These are phyloP conservation scores for Butorides virescens DNA, from an alignment of 2,113 vertebrate species.

Conservation along the genomic window DNA sequence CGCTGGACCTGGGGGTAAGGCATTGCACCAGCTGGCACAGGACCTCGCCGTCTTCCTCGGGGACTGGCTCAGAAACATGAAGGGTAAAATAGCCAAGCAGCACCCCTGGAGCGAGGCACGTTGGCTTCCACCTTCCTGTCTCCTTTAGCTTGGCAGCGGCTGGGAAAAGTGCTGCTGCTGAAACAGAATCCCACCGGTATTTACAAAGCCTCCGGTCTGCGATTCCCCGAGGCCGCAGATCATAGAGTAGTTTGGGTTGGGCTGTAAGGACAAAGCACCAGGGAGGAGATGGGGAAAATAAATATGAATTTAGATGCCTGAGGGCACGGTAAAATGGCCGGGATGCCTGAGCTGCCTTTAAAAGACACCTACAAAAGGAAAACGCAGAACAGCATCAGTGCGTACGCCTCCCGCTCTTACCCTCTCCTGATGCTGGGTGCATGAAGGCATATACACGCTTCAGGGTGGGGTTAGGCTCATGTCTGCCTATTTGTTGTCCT, in stretches of 20 bases:
- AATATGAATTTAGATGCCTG: not conserved
- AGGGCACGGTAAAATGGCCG: fast-evolving
- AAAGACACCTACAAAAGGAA: not conserved
- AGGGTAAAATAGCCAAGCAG: not conserved
- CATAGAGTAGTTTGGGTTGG: not conserved
- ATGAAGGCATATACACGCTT: not conserved
- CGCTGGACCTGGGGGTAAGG: not conserved
- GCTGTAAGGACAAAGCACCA: not conserved
- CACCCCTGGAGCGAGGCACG: fast-evolving
- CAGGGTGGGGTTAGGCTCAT: not conserved
- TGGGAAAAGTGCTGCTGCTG: not conserved
- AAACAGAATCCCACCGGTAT: not conserved
- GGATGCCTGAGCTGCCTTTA: not conserved
- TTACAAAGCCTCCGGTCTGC: not conserved
- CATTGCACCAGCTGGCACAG: not conserved
- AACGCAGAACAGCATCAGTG: fast-evolving
- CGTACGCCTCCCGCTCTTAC: fast-evolving
- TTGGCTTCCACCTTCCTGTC: fast-evolving
- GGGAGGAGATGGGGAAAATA: not conserved
- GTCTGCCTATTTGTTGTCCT: not conserved
- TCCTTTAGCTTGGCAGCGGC: not conserved
- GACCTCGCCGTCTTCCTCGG: fast-evolving
- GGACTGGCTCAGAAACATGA: not conserved
- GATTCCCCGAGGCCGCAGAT: not conserved
- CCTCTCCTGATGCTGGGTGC: not conserved